Base-by-base conservation (phyloP, 1,140 invertebrate genomes). In the Atta cephalotes region DNA sequence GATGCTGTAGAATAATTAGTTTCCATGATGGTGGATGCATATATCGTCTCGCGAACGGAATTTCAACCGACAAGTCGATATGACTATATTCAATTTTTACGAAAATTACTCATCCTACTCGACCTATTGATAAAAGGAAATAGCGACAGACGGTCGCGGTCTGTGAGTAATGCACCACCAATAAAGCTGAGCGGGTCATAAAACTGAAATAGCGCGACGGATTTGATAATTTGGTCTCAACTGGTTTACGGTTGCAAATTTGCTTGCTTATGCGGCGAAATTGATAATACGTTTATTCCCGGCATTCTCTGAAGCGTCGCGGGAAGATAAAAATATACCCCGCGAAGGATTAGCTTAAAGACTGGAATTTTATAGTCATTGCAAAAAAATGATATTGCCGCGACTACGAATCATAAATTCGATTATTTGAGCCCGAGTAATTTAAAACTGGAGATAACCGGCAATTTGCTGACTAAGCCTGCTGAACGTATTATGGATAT, bases 311-410 rank as follows among this genome's bases (percentile, higher is more conserved):
- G 14, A 31, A 28, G 31, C 53, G 14, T 28, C 66, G 39, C 70
- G 53, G 39, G 10, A 10, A 10, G 25, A 84, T 84, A 74, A 78
- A 84, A 62, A 58, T 56, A 66, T 56, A 39, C 35, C 56, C n/a
- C 78, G 5, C 56, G 70, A 31, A 76, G 80, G 70, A 76, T 84
- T 84, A 84, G 35, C 72, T 74, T 84, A 84, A 84, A 70, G 39
- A 12, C 66, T n/a, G 66, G 39, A 70, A 76, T n/a, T 76, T 81
- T 81, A 81, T 81, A 70, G 70, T 49, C 53, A 31, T 49, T 7
- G 25, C 18, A 70, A 63, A n/a, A n/a, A 76, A 74, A 84, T 76
- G 80, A 84, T 84, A 84, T 84, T 51, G 56, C 80, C 68, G 68
- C n/a, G 18, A 14, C n/a, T 25, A 18, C 63, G 62, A 80, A 70